Conservation (phyloP, 2,113 vertebrate genomes). For the Archilochus colubris region DNA sequence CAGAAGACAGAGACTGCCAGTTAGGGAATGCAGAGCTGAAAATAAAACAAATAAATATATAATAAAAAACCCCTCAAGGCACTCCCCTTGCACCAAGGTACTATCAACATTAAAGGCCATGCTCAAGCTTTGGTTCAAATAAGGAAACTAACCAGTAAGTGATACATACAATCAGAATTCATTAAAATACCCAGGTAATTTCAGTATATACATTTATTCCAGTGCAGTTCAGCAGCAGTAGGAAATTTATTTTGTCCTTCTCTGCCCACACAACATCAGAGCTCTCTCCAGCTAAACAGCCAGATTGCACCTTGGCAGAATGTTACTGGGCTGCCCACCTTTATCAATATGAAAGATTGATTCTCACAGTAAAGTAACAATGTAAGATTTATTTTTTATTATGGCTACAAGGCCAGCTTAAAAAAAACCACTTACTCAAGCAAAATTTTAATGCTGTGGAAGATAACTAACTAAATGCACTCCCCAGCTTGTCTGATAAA, state of each 20-base stretch:
- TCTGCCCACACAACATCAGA: not conserved
- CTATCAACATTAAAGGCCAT: not conserved
- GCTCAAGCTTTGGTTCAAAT: not conserved
- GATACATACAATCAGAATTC: not conserved
- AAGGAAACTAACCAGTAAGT: not conserved
- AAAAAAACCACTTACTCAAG: slow-evolving; percentile 21
- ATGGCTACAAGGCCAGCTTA: slow-evolving; percentile 21
- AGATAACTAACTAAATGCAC: slow-evolving; percentile 10
- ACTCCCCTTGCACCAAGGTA: not conserved
- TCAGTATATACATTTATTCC: not conserved
- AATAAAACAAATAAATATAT: not conserved
- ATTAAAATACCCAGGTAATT: not conserved
- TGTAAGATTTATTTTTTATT: slow-evolving; percentile 29
- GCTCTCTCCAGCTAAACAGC: not conserved
- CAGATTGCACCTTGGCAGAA: not conserved
- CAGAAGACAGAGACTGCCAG: not conserved
- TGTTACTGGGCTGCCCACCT: not conserved
- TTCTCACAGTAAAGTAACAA: slow-evolving; percentile 3
- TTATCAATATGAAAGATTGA: slow-evolving; percentile 1
- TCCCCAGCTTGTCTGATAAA: not conserved
- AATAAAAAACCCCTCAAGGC: not conserved
- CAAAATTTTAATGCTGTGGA: slow-evolving; percentile 13
- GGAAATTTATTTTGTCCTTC: not conserved
- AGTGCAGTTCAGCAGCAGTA: not conserved
- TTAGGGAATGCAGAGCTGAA: not conserved